Conservation (phyloP, 2,797 vertebrate genomes). For the Rhinatrema bivittatum region DNA sequence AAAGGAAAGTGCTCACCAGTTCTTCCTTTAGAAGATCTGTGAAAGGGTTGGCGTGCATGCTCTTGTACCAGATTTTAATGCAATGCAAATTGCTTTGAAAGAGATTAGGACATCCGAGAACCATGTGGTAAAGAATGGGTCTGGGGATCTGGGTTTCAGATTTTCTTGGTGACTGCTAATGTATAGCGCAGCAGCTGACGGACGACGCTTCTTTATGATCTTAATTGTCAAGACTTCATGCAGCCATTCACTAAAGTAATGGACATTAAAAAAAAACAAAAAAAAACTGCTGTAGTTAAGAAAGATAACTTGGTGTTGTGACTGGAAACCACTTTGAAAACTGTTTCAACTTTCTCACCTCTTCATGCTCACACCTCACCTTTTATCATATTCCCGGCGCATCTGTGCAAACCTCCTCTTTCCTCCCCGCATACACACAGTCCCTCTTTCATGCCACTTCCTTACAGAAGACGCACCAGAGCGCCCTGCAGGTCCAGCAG, state of each 20-base stretch:
- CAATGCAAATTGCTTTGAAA: neutral
- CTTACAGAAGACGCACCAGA: conserved; percentile 97
- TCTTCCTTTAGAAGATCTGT: too few species aligned
- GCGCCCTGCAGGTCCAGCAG: conserved; percentile 94
- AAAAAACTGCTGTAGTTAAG: too few species aligned
- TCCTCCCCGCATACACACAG: conserved; percentile 58
- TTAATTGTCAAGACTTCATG: neutral
- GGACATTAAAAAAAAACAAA: too few species aligned
- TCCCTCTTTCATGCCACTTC: conserved; percentile 96
- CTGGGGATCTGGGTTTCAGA: rapidly evolving
- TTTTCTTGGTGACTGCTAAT: rapidly evolving
- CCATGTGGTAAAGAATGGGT: too few species aligned
- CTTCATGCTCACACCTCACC: conserved; percentile 45
- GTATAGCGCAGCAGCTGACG: neutral
- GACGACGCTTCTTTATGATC: neutral
- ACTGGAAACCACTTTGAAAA: conserved; percentile 51
- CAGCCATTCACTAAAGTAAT: neutral
- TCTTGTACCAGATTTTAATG: neutral
- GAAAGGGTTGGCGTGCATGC: too few species aligned
- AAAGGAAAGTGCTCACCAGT: too few species aligned
- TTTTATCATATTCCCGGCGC: conserved; percentile 54
- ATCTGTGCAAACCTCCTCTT: conserved; percentile 53
- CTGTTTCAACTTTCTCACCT: conserved; percentile 60
- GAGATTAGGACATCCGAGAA: neutral
- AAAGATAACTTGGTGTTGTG: conserved; percentile 11